Base-by-base conservation (phyloP, 2,888 invertebrate genomes). In the Fragum fragum region DNA sequence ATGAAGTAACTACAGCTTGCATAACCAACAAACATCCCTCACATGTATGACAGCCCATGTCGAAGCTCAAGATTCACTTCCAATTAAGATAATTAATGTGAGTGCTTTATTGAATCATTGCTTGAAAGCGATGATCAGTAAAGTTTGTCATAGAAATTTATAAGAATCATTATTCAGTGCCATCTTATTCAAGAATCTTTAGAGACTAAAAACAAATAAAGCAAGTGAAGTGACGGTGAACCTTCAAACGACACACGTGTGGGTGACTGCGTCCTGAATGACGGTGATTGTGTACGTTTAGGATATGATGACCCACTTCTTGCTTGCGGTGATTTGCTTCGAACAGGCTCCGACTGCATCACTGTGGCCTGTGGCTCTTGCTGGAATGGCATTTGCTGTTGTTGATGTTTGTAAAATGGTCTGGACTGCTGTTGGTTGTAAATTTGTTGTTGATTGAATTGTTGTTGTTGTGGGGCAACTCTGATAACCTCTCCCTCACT, bases 201-300 rank as follows among this genome's bases (percentile, higher is more conserved):
- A 63, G n/a, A 16, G 26, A 57, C 23, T 28, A 5, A n/a, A 47
- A 9, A 42, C n/a, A 36, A 29, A 63, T 63, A 66, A 16, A 66
- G 66, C 63, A 39, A 55, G 36, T 71, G 52, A 52, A 61, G 61
- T 53, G 63, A 47, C 23, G 9, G 59, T 73, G 73, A 76, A 84
- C 83, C 86, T 82, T 86, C 86, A 80, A 86, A 86, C 28, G 86
- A 86, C 6, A 86, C 86, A 59, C 86, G 71, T 16, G 83, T 86
- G 23, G 86, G 86, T 61, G 86, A 86, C 70, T 76, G 76, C n/a
- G 79, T 69, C 68, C 83, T 59, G 23, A 68, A 73, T 52, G 32
- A 39, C 0, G 76, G 81, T 71, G 86, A 86, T 36, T 70, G 69
- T 53, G 79, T 63, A 29, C 79, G 75, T 18, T 80, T 73, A 2